Base-by-base conservation (phyloP, 2,888 invertebrate genomes). In the Cryptophagus acutangulus region DNA sequence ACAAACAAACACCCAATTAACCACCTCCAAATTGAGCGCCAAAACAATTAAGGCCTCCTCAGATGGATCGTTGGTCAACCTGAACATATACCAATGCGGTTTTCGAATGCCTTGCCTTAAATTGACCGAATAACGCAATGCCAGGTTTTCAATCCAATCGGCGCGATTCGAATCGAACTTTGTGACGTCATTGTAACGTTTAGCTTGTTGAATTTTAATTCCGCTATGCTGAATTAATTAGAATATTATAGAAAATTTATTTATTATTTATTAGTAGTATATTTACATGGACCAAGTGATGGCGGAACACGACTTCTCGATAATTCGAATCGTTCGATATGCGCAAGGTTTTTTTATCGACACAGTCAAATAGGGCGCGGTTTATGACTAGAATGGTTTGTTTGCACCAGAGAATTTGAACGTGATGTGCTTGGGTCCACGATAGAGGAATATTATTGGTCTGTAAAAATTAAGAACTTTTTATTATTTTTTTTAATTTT, bases 371-470 rank as follows among this genome's bases (percentile, higher is more conserved):
- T 5, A 95, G 71, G 36, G 87, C 83, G 53, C 86, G 74, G 46
- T 85, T 84, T 40, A 91, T 74, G 0, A 81, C 78, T 62, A 91
- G 66, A 1, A 93, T 82, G 26, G 93, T 71, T 67, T 95, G 91
- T 59, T 91, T 87, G 67, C 90, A 94, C 95, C 95, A 96, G 2
- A 92, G 81, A 55, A 93, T 88, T 56, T 88, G 86, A 8, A 89
- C 76, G 65, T 96, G 96, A 67, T 95, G 93, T 1, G 87, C 82
- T 2, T 91, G 83, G 5, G 84, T 73, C 89, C 94, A 94, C 1
- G 87, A 87, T 38, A 78, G 79, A 1, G 94, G 92, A 37, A 94
- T 77, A 17, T 81, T 76, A 37, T 83, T 82, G 1, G 82, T 78
- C 79, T 87, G 63, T 38, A 74, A 54, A 17, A 36, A n/a, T n/a